phyloP scores from a whole-genome alignment of 2,113 vertebrate genomes.

The Salvelinus sp. region DNA sequence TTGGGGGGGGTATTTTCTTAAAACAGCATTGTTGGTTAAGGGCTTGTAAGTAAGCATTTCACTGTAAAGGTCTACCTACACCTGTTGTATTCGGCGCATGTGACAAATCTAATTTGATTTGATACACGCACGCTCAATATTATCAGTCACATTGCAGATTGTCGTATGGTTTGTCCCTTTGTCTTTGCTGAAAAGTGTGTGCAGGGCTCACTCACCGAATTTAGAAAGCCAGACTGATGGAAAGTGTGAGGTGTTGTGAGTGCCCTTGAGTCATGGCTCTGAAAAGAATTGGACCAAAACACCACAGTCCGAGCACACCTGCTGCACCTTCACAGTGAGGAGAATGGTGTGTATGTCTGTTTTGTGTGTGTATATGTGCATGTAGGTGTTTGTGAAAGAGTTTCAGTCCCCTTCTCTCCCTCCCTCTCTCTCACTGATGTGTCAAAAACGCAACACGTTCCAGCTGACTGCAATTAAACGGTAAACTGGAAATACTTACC shows the following conservation, averaged over 20 bases:
- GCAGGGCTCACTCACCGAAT: conserved; percentile 34
- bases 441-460: conserved; percentile 70
- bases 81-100: too few species aligned
- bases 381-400: not conserved
- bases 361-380: not conserved
- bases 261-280: conserved; percentile 61
- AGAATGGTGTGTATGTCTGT: not conserved
- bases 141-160: too few species aligned
- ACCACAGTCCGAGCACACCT: conserved; percentile 63
- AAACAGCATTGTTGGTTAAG: too few species aligned
- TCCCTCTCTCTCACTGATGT: conserved; percentile 28
- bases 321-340: conserved; percentile 57
- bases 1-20: too few species aligned
- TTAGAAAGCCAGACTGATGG: conserved; percentile 57
- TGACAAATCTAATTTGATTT: too few species aligned
- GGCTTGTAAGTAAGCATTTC: too few species aligned
- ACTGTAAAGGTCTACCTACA: too few species aligned
- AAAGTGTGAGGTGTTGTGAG: conserved; percentile 62
- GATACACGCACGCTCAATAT: too few species aligned
- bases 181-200: conserved; percentile 45
- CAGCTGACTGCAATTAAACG: conserved; percentile 74
- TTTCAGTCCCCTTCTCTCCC: not conserved
- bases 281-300: conserved; percentile 56
- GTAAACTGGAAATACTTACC: conserved; percentile 78
- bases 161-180: conserved; percentile 36